Percentiles rank a stretch among this genome's conserved stretches.
Conservation (phyloP, 2,797 vertebrate species). For the Sitta carolinensis region DNA sequence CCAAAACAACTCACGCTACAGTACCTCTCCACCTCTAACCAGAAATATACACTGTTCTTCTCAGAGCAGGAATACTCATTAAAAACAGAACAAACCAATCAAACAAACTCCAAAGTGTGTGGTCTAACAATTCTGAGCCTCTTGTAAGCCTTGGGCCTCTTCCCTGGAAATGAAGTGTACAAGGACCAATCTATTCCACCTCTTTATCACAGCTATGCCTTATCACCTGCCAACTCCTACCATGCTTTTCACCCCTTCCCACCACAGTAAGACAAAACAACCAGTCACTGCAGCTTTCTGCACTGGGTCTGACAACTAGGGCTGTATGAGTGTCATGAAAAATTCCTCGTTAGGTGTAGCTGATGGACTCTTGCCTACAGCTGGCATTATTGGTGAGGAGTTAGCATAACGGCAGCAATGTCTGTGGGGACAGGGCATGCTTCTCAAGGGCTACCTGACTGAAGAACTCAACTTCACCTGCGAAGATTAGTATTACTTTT, state of each 20-base stretch:
- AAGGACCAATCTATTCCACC: neutral
- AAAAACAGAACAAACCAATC: neutral
- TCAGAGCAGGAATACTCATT: neutral
- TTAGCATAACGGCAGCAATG: neutral
- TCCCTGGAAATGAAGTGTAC: neutral
- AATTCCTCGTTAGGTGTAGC: neutral
- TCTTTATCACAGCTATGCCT: neutral
- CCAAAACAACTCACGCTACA: neutral
- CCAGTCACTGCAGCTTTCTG: neutral
- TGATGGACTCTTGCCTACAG: fast-evolving
- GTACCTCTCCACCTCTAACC: neutral
- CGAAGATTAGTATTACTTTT: neutral
- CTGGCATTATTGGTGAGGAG: fast-evolving
- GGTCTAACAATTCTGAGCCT: neutral
- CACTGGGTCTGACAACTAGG: neutral
- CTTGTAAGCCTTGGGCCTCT: neutral
- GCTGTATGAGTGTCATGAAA: neutral
- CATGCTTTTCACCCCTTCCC: neutral
- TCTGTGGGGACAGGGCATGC: neutral
- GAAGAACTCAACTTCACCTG: neutral
- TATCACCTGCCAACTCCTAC: neutral
- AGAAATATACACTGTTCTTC: fast-evolving
- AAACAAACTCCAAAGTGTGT: neutral
- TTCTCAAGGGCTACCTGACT: neutral
- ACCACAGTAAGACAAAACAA: neutral